Evolutionary conservation across 2,797 vertebrate species (phyloP).

Genomic region (Sarcophilus harrisii): DNA sequence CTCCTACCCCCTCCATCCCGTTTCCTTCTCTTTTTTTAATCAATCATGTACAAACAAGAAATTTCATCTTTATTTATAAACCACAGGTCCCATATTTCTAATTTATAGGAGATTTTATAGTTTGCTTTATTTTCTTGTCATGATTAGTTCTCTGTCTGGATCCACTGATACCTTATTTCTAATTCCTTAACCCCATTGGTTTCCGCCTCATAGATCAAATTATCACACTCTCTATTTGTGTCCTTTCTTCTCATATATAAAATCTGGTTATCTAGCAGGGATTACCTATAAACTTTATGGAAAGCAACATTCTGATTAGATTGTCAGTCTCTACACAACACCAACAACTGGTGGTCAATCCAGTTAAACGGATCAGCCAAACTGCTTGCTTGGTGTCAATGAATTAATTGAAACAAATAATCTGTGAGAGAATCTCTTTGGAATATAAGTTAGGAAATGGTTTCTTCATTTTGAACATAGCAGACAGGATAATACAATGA

Average conservation of each 20-base stretch:
- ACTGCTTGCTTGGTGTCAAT: background rate
- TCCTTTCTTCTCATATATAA: background rate
- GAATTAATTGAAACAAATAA: background rate
- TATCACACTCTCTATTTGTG: background rate
- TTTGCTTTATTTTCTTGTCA: background rate
- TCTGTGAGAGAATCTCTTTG: background rate
- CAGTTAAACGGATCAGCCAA: background rate
- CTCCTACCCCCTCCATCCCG: background rate
- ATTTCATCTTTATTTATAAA: background rate
- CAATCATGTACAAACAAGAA: background rate
- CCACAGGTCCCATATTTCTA: background rate
- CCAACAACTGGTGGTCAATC: background rate
- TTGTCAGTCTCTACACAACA: background rate
- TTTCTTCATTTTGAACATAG: background rate
- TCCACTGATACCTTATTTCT: background rate
- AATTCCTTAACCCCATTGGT: background rate
- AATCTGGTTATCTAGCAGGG: background rate
- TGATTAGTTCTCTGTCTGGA: background rate
- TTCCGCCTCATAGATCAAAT: background rate
- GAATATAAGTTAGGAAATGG: background rate
- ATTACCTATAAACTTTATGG: conserved; percentile 19
- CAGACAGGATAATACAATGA: background rate
- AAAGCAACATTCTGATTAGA: conserved; percentile 18
- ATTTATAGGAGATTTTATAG: background rate
- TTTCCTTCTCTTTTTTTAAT: background rate